Evolutionary conservation across 2,888 invertebrate species (phyloP).

Genomic region (Diarsia rubi): DNA sequence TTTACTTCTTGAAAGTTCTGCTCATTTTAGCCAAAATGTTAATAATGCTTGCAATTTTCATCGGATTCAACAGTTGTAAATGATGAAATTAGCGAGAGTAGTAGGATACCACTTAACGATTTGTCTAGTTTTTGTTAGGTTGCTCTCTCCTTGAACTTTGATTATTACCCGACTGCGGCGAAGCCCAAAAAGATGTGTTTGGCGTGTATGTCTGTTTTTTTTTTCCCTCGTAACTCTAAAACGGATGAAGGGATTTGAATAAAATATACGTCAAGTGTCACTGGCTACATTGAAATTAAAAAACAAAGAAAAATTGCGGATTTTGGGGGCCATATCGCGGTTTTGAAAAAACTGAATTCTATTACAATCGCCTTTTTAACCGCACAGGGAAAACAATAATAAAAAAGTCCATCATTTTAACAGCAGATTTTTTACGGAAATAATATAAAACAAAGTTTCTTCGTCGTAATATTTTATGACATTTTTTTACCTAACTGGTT

Average conservation of each 20-base stretch:
- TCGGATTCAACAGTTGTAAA: neutral
- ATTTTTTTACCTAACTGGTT: constrained; percentile 7
- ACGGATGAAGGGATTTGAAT: no score
- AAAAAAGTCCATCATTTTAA: neutral
- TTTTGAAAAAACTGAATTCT: no score
- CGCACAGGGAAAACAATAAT: neutral
- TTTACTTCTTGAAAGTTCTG: neutral
- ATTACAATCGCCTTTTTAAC: neutral
- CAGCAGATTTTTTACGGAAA: neutral
- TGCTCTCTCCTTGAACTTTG: neutral
- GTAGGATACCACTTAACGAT: neutral
- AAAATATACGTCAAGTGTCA: no score
- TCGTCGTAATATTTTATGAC: constrained; percentile 8
- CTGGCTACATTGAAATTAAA: no score
- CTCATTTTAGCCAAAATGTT: neutral
- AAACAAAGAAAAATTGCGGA: no score
- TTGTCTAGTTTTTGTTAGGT: constrained; percentile 3
- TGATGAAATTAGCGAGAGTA: no score
- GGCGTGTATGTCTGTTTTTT: no score
- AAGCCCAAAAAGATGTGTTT: no score
- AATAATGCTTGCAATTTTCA: neutral
- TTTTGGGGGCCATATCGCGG: no score
- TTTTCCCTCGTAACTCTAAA: no score
- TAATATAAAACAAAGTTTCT: neutral
- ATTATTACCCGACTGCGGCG: no score